Evolutionary conservation across 2,797 vertebrate genomes (phyloP).

Genomic region (Amblyraja radiata): DNA sequence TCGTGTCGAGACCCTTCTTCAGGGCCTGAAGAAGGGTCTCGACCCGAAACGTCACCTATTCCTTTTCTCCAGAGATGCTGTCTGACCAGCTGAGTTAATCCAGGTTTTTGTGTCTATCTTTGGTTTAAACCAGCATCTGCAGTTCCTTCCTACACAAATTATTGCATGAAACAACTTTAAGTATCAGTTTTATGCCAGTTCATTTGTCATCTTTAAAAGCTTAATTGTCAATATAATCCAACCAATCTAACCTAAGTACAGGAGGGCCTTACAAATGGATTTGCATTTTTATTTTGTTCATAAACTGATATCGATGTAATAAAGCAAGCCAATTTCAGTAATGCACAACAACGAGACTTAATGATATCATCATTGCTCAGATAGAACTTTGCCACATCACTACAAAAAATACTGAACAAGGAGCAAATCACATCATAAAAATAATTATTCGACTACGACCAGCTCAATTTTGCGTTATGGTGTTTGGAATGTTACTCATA

Average conservation of each 20-base stretch:
- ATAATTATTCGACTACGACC: not conserved
- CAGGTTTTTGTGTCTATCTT: too few relatives aligned
- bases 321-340: not conserved
- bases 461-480: too few relatives aligned
- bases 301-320: not conserved
- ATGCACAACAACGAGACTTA: not conserved
- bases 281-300: not conserved
- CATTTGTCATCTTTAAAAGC: not conserved
- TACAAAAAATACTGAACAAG: not conserved
- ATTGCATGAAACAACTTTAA: not conserved
- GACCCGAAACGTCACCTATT: too few relatives aligned
- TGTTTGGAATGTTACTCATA: not conserved
- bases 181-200: not conserved
- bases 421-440: not conserved
- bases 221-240: not conserved
- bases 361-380: not conserved
- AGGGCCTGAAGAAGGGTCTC: too few relatives aligned
- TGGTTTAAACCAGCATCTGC: too few relatives aligned
- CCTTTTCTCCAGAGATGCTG: too few relatives aligned
- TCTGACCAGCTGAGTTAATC: too few relatives aligned
- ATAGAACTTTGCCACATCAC: not conserved
- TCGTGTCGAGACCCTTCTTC: too few relatives aligned
- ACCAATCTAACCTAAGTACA: not conserved
- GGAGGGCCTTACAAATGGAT: not conserved
- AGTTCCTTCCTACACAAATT: too few relatives aligned